Base-by-base conservation (phyloP, 2,888 invertebrate species). In the Eretmocerus hayati region DNA sequence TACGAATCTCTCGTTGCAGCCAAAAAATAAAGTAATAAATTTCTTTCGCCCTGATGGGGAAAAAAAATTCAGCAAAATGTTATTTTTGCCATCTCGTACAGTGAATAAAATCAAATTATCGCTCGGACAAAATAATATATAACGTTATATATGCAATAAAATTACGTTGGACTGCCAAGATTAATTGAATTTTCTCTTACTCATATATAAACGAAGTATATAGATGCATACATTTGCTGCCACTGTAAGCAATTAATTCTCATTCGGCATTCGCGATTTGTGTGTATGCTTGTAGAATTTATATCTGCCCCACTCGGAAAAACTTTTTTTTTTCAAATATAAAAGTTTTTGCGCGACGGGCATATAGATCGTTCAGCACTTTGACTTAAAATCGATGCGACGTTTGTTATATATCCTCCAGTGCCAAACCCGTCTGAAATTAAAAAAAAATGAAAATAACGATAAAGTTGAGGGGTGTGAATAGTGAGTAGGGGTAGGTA, bases 381-480 rank as follows among this genome's bases (percentile, higher is more conserved):
- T 49, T 37, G 46, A 40, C 46, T 46, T 42, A 49, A 44, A 53
- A 53, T 46, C 52, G 46, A 53, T 46, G 48, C 52, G 31, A 26
- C 23, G 35, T 20, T 48, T 42, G 43, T 50, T 48, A 44, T 41
- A 41, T 36, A 52, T n/a, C n/a, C n/a, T n/a, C n/a, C n/a, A n/a
- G n/a, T n/a, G n/a, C n/a, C n/a, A n/a, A n/a, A 52, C 42, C 38
- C 42, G 42, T 30, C 42, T 11, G 19, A 13, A 19, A 8, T 33
- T 26, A 18, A 36, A 39, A 35, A 37, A 22, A 41, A 31, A 47
- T n/a, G n/a, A n/a, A n/a, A n/a, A n/a, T n/a, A n/a, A n/a, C n/a
- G n/a, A n/a, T n/a, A n/a, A 13, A 43, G 42, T 4, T 8, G 22
- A 35, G 31, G 15, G 15, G 36, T 6, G 26, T 9, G 6, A 15